These are phyloP conservation scores for Enteromius viviparus DNA, from an alignment of 2,797 vertebrate species.

Conservation along the genomic window DNA sequence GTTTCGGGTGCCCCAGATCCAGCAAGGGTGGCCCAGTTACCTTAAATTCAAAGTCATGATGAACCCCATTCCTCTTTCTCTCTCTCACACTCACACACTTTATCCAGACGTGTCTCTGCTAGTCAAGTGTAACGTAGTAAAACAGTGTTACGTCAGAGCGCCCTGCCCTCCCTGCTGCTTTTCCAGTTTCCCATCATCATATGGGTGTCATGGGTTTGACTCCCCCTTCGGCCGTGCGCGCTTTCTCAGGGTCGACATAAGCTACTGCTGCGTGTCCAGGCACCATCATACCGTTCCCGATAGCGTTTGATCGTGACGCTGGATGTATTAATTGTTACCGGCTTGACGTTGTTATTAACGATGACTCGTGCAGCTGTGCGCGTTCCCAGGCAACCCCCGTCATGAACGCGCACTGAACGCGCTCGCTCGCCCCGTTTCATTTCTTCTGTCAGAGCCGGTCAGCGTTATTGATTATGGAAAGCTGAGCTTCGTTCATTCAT, in stretches of 20 bases:
- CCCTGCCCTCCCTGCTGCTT: constrained; percentile 11
- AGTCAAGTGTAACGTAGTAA: constrained; percentile 29
- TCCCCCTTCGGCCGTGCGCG: neutral
- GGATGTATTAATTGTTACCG: neutral
- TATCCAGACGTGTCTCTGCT: constrained; percentile 16
- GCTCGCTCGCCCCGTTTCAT: constrained; percentile 40
- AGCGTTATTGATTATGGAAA: constrained; percentile 35
- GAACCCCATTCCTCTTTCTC: constrained; percentile 7
- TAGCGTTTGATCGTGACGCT: neutral
- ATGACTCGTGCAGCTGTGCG: constrained; percentile 52
- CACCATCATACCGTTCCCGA: neutral
- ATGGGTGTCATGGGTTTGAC: neutral
- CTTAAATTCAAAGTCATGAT: neutral
- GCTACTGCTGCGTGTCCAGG: neutral
- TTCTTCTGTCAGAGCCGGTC: neutral
- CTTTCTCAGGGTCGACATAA: neutral
- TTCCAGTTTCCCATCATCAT: constrained; percentile 12
- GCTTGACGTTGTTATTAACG: constrained; percentile 25
- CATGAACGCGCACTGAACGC: constrained; percentile 72
- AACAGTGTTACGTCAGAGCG: constrained; percentile 25
- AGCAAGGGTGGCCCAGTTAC: constrained; percentile 38
- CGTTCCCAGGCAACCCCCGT: constrained; percentile 61
- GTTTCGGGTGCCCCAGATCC: constrained; percentile 30
- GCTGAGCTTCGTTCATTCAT: constrained; percentile 42
- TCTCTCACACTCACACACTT: neutral